Evolutionary conservation across 2,888 invertebrate species (phyloP).

Genomic region (Caenorhabditis sp.): DNA sequence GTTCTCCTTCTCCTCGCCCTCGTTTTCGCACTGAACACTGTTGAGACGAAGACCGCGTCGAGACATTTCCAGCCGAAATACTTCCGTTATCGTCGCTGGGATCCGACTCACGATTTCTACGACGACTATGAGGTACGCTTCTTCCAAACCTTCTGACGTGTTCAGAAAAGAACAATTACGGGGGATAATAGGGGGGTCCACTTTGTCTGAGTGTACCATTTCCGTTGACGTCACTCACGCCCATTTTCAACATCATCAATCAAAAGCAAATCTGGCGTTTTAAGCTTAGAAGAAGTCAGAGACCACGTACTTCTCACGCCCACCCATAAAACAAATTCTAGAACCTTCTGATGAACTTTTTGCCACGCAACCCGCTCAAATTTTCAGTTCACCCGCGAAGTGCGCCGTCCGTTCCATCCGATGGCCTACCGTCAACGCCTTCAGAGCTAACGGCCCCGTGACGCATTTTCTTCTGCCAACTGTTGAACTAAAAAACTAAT

Average conservation of each 20-base stretch:
- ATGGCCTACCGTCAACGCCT: conserved; percentile 55
- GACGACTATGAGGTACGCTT: conserved; percentile 57
- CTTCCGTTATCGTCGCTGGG: conserved; percentile 57
- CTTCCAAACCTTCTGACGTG: no score
- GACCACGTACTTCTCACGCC: conserved; percentile 7
- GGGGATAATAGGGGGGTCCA: not conserved
- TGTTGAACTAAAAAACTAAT: conserved; percentile 28
- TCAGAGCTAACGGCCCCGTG: conserved; percentile 8
- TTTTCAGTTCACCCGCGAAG: conserved; percentile 54
- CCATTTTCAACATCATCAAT: conserved; percentile 20
- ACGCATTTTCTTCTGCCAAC: not conserved
- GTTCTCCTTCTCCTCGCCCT: conserved; percentile 24
- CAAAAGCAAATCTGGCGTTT: conserved; percentile 10
- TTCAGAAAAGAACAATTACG: no score
- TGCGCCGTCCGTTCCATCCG: conserved; percentile 57
- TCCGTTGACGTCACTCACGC: conserved; percentile 21
- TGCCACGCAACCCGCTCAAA: not conserved
- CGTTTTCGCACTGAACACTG: conserved; percentile 14
- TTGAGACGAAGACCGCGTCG: conserved; percentile 12
- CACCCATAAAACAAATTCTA: not conserved
- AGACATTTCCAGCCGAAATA: conserved; percentile 49
- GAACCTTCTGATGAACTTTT: not conserved
- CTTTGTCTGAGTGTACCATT: no score
- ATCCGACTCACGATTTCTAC: conserved; percentile 60
- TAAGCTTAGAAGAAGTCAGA: not conserved